These are phyloP conservation scores for Subacronicta megacephala DNA, from an alignment of 2,888 invertebrate species.

Conservation along the genomic window DNA sequence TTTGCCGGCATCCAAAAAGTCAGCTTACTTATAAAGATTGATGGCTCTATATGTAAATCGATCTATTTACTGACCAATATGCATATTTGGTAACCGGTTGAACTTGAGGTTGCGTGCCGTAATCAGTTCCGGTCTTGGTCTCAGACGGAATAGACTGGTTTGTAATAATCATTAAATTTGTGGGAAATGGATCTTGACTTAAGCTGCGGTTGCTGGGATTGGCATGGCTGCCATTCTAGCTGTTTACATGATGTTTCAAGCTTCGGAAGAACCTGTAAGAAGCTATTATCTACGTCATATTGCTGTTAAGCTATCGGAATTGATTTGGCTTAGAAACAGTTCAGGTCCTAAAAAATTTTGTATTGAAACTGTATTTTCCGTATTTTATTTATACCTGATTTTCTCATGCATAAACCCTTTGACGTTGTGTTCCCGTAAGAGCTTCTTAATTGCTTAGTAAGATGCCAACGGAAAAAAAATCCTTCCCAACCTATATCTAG, in stretches of 20 bases:
- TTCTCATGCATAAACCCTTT: slow-evolving; percentile 22
- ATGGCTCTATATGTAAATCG: slow-evolving; percentile 18
- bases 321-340: too few relatives aligned
- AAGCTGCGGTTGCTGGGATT: too few relatives aligned
- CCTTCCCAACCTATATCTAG: slow-evolving; percentile 11
- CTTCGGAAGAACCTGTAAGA: too few relatives aligned
- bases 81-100: slow-evolving; percentile 31
- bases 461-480: slow-evolving; percentile 7
- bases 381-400: neutral
- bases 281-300: too few relatives aligned
- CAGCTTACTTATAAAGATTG: slow-evolving; percentile 20
- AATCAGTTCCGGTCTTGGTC: slow-evolving; percentile 39
- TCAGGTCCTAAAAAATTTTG: too few relatives aligned
- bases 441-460: slow-evolving; percentile 27
- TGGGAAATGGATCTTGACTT: slow-evolving; percentile 6
- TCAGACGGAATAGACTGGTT: slow-evolving; percentile 24
- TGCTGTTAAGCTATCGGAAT: too few relatives aligned
- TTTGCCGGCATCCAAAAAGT: neutral
- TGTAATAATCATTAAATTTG: slow-evolving; percentile 11
- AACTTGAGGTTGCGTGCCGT: slow-evolving; percentile 17
- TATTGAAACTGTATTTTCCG: neutral
- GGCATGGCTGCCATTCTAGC: too few relatives aligned
- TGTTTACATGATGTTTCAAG: too few relatives aligned
- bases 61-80: slow-evolving; percentile 24
- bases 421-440: slow-evolving; percentile 40